phyloP scores from a whole-genome alignment of 2,888 invertebrate species.

The Cremastinae sp. region DNA sequence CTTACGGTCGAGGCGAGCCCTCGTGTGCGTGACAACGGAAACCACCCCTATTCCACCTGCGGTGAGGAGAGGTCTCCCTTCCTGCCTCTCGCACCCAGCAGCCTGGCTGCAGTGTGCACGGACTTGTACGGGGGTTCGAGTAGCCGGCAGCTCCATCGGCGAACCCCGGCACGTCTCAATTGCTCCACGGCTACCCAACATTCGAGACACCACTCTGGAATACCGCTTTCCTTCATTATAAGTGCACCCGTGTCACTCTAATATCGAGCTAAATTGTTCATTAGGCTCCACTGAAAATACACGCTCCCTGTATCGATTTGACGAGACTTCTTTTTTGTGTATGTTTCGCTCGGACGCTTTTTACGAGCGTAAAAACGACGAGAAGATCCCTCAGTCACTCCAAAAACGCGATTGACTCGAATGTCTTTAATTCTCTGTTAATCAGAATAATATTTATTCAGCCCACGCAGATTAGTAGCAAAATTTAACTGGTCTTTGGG shows the following conservation, averaged over 20 bases:
- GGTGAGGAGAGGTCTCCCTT: constrained; percentile 35
- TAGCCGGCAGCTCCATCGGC: constrained; percentile 45
- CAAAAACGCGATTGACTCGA: too few relatives aligned
- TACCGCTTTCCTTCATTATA: constrained; percentile 1
- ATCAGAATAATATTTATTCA: too few relatives aligned
- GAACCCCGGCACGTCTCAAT: constrained; percentile 54
- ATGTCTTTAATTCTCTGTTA: too few relatives aligned
- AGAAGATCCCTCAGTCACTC: too few relatives aligned
- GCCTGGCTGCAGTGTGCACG: constrained; percentile 47
- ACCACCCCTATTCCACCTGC: constrained; percentile 52
- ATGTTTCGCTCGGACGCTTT: too few relatives aligned
- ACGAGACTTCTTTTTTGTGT: too few relatives aligned
- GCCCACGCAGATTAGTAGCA: too few relatives aligned
- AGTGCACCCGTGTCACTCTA: not conserved
- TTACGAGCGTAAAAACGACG: too few relatives aligned
- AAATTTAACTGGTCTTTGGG: too few relatives aligned
- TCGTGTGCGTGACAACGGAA: constrained; percentile 41
- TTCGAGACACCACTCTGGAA: constrained; percentile 5
- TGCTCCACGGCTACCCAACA: constrained; percentile 25
- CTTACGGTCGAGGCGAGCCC: constrained; percentile 50
- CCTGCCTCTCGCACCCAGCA: too few relatives aligned
- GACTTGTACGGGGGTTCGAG: constrained; percentile 51
- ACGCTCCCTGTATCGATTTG: too few relatives aligned
- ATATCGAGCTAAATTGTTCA: constrained; percentile 4
- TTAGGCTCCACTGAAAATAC: too few relatives aligned